Base-by-base conservation (phyloP, 2,888 invertebrate genomes). In the Pyrrhia umbra region DNA sequence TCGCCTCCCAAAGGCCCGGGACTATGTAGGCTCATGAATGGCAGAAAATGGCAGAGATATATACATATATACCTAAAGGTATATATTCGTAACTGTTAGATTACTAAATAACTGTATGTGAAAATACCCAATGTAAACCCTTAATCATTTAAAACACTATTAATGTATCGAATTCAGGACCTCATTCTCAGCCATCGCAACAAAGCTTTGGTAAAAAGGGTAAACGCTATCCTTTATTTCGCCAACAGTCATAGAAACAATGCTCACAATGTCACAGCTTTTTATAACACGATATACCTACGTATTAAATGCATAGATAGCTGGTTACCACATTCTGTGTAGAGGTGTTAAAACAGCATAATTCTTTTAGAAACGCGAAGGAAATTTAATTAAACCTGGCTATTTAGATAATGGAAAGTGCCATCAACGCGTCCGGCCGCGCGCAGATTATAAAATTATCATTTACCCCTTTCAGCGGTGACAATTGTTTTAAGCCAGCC, bases 331-430 rank as follows among this genome's bases (percentile, higher is more conserved):
- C 23, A 59, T 59, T 46, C 39, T 25, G 34, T 20, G 50, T 56
- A 47, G 42, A 59, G 39, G 30, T 59, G 42, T 16, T 72, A 68
- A 76, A 79, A 59, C 34, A 39, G 43, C 76, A 77, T 68, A 49
- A 79, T 68, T 65, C 61, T 77, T 80, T 60, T 52, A 69, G 45
- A 43, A 64, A 50, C 52, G 45, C 68, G 81, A 75, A 76, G 82
- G 81, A 85, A 82, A 85, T 86, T 77, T 77, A 77, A 77, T 77
- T 69, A 74, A 80, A 89, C 80, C 79, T 85, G 85, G 85, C 85
- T 85, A 86, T 90, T 91, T 85, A 91, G 89, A 89, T 91, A 90
- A 90, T 86, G 85, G 81, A 82, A 77, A 79, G 72, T 67, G 78
- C 81, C 84, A 82, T 84, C 82, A 81, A 79, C 79, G 79, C 81